phyloP scores from a whole-genome alignment of 2,797 vertebrate genomes.

The Meda fulgida region DNA sequence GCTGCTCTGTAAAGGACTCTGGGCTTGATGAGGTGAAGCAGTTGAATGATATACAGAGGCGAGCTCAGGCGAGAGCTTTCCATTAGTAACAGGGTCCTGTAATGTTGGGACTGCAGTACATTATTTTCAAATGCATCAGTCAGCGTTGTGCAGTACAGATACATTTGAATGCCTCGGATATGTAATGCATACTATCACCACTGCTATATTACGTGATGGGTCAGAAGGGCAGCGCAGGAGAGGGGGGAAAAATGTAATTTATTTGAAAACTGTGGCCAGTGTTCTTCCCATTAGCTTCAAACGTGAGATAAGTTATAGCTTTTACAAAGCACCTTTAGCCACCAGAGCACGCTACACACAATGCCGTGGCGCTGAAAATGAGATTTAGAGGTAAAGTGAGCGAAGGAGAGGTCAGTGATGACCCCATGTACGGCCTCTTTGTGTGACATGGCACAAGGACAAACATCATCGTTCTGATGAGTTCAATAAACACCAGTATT shows the following conservation, averaged over 20 bases:
- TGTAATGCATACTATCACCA: conserved; percentile 88
- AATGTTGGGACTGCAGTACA: conserved; percentile 92
- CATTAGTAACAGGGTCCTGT: conserved; percentile 91
- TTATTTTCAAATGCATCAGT: conserved; percentile 99
- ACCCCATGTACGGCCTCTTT: conserved; percentile 31
- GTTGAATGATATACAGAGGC: conserved; percentile 92
- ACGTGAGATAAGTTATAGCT: conserved; percentile 84
- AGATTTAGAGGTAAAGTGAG: conserved; percentile 41
- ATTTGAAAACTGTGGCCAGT: conserved; percentile 90
- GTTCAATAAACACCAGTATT: not conserved
- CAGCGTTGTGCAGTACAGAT: conserved; percentile 86
- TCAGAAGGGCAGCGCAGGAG: conserved; percentile 86
- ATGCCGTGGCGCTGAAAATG: conserved; percentile 57
- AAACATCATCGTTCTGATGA: conserved; percentile 34
- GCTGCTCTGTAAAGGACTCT: conserved; percentile 69
- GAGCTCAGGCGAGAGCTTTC: conserved; percentile 90
- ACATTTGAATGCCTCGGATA: conserved; percentile 93
- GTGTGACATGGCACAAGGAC: conserved; percentile 52
- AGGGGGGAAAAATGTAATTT: conserved; percentile 81
- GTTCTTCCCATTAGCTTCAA: conserved; percentile 92
- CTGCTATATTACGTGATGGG: conserved; percentile 86
- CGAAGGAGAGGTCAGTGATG: conserved; percentile 39
- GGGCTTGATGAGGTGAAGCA: conserved; percentile 84
- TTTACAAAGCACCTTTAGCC: conserved; percentile 83
- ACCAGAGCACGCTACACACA: conserved; percentile 77